Conservation (phyloP, 2,797 vertebrate genomes). For the Eospalax fontanierii region DNA sequence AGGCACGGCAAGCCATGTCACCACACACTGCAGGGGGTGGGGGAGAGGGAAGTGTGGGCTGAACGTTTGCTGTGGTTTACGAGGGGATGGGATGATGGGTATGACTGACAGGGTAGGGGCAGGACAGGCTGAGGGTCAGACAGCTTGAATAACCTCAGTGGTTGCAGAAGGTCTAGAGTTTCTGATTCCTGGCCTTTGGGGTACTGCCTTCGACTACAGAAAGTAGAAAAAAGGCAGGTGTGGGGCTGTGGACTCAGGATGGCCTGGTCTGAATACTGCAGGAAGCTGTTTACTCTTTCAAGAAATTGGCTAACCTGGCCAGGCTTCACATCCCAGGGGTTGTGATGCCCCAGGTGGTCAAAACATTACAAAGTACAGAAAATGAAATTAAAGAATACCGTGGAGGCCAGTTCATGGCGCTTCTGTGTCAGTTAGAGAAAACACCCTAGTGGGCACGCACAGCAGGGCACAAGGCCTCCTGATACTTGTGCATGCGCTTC, state of each 20-base stretch:
- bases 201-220: neutral
- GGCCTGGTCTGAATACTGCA: neutral
- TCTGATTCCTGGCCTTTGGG: neutral
- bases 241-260: neutral
- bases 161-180: neutral
- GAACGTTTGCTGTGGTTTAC: neutral
- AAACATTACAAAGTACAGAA: neutral
- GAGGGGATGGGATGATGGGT: no score
- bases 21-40: rapidly evolving
- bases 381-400: neutral
- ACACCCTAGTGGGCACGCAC: rapidly evolving
- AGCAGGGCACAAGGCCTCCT: neutral
- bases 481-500: neutral
- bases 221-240: neutral
- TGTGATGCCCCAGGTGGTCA: neutral
- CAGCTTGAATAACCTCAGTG: neutral
- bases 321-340: neutral
- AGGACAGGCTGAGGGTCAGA: neutral
- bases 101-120: neutral
- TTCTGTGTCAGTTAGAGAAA: neutral
- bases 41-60: neutral
- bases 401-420: neutral
- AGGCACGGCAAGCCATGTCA: neutral
- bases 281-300: neutral
- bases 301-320: neutral